Evolutionary conservation across 2,797 vertebrate species (phyloP).

Genomic region (Moxostoma hubbsi): DNA sequence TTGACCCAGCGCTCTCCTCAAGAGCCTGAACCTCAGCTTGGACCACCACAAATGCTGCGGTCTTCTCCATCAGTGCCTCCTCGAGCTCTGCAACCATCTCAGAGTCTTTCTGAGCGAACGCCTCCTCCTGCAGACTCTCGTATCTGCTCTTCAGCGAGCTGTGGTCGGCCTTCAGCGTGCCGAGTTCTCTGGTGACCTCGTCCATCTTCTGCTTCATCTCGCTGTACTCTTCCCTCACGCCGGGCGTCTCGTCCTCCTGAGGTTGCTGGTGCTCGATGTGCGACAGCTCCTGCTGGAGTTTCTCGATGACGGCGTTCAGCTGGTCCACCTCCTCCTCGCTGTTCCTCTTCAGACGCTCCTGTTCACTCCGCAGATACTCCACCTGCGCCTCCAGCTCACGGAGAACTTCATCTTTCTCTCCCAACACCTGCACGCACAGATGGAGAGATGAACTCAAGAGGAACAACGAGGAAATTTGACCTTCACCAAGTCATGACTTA

Average conservation of each 20-base stretch:
- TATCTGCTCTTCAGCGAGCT: conserved; percentile 67
- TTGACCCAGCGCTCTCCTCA: conserved; percentile 73
- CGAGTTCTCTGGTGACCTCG: conserved; percentile 77
- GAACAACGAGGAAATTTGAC: too few species aligned
- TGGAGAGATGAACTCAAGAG: neutral
- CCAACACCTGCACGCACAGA: conserved; percentile 76
- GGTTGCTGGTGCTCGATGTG: conserved; percentile 81
- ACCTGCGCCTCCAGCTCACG: conserved; percentile 87
- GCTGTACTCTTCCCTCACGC: conserved; percentile 69
- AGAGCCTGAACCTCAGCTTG: conserved; percentile 74
- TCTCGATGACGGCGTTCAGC: conserved; percentile 91
- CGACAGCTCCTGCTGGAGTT: conserved; percentile 90
- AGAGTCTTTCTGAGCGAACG: neutral
- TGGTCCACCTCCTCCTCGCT: conserved; percentile 89
- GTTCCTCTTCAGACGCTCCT: conserved; percentile 84
- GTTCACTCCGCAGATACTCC: conserved; percentile 88
- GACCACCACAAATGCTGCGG: conserved; percentile 69
- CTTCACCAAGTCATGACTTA: too few species aligned
- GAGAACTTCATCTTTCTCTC: conserved; percentile 84
- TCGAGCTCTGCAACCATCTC: conserved; percentile 60
- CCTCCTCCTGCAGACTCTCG: conserved; percentile 64
- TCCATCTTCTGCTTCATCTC: conserved; percentile 81
- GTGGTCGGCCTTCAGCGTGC: conserved; percentile 73
- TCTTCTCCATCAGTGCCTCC: conserved; percentile 74
- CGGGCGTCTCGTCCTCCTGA: neutral